phyloP scores from a whole-genome alignment of 2,113 vertebrate genomes.

The Sander vitreus region DNA sequence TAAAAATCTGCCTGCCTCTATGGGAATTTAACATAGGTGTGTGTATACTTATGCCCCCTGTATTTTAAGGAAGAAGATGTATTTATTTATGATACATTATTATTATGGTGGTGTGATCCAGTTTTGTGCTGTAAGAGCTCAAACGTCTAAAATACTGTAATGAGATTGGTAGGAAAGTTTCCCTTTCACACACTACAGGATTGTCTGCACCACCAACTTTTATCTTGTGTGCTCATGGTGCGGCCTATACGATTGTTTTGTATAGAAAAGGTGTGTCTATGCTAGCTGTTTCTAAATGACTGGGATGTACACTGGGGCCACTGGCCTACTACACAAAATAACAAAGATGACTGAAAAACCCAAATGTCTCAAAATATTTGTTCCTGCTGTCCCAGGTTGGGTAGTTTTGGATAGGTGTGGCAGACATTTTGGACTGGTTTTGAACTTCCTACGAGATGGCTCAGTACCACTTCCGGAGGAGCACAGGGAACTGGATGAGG shows the following conservation, averaged over 20 bases:
- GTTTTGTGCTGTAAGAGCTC: neutral
- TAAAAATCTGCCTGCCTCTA: too few species aligned
- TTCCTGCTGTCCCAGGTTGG: slow-evolving; percentile 83
- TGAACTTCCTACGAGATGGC: slow-evolving; percentile 92
- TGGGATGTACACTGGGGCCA: neutral
- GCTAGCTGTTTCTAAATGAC: neutral
- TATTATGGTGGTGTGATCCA: too few species aligned
- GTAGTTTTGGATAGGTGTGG: slow-evolving; percentile 90
- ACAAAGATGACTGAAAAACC: neutral
- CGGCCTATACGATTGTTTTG: neutral
- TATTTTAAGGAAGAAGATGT: too few species aligned
- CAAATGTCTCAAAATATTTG: neutral
- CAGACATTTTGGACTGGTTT: slow-evolving; percentile 89
- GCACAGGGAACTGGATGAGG: slow-evolving; percentile 87
- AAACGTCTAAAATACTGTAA: neutral
- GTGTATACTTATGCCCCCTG: too few species aligned
- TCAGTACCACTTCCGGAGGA: slow-evolving; percentile 90
- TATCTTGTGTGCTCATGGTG: neutral
- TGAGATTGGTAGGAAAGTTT: neutral
- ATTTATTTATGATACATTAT: too few species aligned
- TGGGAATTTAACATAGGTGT: too few species aligned
- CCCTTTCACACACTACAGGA: neutral
- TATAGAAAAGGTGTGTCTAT: neutral
- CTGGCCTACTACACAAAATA: neutral
- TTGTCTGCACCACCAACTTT: neutral